These are phyloP conservation scores for Megamerina dolium DNA, from an alignment of 2,888 invertebrate genomes.

Conservation along the genomic window DNA sequence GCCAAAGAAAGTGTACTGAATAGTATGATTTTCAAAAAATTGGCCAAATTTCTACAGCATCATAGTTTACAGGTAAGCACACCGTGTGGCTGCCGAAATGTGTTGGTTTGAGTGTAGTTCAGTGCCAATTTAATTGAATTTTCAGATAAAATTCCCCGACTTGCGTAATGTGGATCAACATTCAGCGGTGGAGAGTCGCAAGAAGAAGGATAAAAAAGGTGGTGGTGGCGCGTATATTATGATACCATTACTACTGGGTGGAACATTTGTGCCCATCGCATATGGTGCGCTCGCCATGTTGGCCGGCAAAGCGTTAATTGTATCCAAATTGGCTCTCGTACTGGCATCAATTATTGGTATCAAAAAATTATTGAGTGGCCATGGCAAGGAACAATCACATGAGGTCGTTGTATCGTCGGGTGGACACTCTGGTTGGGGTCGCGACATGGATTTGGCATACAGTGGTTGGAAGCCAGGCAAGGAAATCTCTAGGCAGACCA, in stretches of 20 bases:
- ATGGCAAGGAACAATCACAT: conserved; percentile 59
- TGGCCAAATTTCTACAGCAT: conserved; percentile 68
- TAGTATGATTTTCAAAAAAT: conserved; percentile 66
- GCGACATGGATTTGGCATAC: conserved; percentile 60
- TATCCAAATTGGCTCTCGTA: conserved; percentile 75
- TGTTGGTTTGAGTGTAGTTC: no score
- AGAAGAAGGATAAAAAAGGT: conserved; percentile 62
- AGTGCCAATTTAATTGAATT: no score
- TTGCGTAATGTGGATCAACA: conserved; percentile 60
- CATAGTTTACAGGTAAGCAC: conserved; percentile 68
- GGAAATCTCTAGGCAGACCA: conserved; percentile 32
- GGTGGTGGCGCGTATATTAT: conserved; percentile 61
- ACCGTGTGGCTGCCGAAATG: not conserved
- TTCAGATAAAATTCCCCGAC: conserved; percentile 68
- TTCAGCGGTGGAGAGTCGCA: conserved; percentile 53
- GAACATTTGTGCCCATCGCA: conserved; percentile 74
- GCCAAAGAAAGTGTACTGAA: conserved; percentile 69
- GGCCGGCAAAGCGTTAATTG: conserved; percentile 79
- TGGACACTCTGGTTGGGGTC: conserved; percentile 69
- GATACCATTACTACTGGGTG: conserved; percentile 72
- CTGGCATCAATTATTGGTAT: conserved; percentile 78
- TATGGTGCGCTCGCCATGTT: conserved; percentile 75
- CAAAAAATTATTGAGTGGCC: conserved; percentile 69
- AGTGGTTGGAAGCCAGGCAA: conserved; percentile 51
- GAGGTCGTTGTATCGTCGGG: conserved; percentile 67